Conservation (phyloP, 2,888 invertebrate genomes). For the Celastrina argiolus region DNA sequence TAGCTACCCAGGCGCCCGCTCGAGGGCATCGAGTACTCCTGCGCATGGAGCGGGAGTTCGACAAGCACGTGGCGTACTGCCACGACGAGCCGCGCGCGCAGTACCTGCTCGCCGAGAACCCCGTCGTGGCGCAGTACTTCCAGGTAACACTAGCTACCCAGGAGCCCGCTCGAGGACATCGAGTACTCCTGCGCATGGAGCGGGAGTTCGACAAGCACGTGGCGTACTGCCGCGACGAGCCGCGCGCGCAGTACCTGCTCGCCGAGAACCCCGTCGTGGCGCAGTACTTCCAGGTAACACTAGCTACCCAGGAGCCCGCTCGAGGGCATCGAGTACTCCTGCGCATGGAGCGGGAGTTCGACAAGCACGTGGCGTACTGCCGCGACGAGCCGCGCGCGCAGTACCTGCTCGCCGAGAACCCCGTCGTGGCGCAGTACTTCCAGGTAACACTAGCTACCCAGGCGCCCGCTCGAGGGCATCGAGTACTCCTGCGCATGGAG, state of each 20-base stretch:
- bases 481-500: too few relatives aligned
- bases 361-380: too few relatives aligned
- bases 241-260: slow-evolving; percentile 88
- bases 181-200: slow-evolving; percentile 94
- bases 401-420: too few relatives aligned
- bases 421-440: too few relatives aligned
- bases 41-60: slow-evolving; percentile 94
- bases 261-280: slow-evolving; percentile 82
- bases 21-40: slow-evolving; percentile 95
- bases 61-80: slow-evolving; percentile 94
- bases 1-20: slow-evolving; percentile 91
- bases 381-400: too few relatives aligned
- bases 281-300: slow-evolving; percentile 90
- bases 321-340: too few relatives aligned
- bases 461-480: too few relatives aligned
- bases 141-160: slow-evolving; percentile 89
- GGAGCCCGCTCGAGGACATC: slow-evolving; percentile 93
- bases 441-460: too few relatives aligned
- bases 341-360: too few relatives aligned
- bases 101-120: slow-evolving; percentile 84
- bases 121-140: slow-evolving; percentile 85
- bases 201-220: slow-evolving; percentile 97
- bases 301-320: too few relatives aligned
- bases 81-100: slow-evolving; percentile 91
- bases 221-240: slow-evolving; percentile 91